Percentiles rank a stretch among this genome's conserved stretches.
phyloP scores from a whole-genome alignment of 2,797 vertebrate species.

The Enteromius thamalakanensis region DNA sequence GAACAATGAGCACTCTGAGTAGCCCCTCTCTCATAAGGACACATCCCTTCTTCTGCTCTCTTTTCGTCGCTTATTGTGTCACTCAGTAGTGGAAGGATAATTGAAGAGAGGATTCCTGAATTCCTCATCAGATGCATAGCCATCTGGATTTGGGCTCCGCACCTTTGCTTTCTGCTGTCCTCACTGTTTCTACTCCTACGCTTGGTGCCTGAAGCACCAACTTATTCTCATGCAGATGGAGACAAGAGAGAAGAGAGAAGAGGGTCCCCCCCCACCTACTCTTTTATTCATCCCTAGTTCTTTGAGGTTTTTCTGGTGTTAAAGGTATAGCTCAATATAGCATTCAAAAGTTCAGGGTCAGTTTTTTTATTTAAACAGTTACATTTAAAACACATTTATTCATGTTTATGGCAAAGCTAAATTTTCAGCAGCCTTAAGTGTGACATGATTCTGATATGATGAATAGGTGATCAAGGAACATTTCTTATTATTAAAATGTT shows the following conservation, averaged over 20 bases:
- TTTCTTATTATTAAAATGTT: background rate
- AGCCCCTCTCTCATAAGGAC: conserved; percentile 62
- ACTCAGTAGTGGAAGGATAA: conserved; percentile 71
- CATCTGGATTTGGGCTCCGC: conserved; percentile 68
- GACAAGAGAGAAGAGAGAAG: background rate
- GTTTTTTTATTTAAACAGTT: background rate
- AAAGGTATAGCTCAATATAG: background rate
- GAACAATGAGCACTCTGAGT: conserved; percentile 73
- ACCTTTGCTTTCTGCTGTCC: conserved; percentile 51
- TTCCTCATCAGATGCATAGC: conserved; percentile 75
- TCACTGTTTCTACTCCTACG: conserved; percentile 48
- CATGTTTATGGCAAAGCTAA: background rate
- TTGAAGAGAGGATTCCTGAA: conserved; percentile 72
- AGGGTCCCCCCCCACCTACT: background rate
- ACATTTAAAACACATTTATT: background rate
- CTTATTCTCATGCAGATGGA: conserved; percentile 68
- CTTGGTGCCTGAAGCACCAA: conserved; percentile 38
- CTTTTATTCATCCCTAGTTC: background rate
- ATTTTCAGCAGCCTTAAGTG: background rate
- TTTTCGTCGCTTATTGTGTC: conserved; percentile 48
- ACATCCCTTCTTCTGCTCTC: conserved; percentile 59
- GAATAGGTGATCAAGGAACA: background rate
- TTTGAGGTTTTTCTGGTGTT: conserved; percentile 38
- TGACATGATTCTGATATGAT: background rate
- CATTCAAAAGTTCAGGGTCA: background rate